These are phyloP conservation scores for Microctenopoma stevenorrisi DNA, from an alignment of 2,797 vertebrate genomes.

Conservation along the genomic window DNA sequence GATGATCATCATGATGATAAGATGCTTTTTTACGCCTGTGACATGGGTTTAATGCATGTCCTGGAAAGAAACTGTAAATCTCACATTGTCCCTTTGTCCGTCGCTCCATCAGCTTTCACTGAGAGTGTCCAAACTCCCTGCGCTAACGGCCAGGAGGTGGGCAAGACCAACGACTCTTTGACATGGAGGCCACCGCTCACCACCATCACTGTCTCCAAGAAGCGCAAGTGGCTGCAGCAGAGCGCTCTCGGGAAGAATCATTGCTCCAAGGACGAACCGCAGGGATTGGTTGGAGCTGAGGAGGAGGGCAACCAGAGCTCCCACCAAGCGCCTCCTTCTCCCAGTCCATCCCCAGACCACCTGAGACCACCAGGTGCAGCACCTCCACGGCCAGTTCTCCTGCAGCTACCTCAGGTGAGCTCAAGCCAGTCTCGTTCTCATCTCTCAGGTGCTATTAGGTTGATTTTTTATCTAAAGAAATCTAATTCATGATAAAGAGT, in stretches of 20 bases:
- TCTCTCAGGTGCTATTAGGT: no score
- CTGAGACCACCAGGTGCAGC: conserved; percentile 61
- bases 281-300: conserved; percentile 67
- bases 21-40: conserved; percentile 6
- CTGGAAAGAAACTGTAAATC: neutral
- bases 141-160: conserved; percentile 81
- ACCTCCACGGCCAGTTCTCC: conserved; percentile 33
- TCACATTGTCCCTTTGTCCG: conserved; percentile 29
- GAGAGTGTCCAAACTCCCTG: conserved; percentile 88
- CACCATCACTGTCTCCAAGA: conserved; percentile 97
- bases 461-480: no score
- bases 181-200: conserved; percentile 80
- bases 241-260: conserved; percentile 80
- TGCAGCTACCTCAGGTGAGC: conserved; percentile 70
- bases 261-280: conserved; percentile 76
- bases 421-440: no score
- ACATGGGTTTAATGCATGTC: neutral
- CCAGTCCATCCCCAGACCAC: conserved; percentile 72
- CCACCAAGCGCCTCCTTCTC: conserved; percentile 48
- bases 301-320: conserved; percentile 65
- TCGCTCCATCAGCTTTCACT: conserved; percentile 84
- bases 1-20: conserved; percentile 17
- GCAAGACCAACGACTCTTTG: conserved; percentile 67
- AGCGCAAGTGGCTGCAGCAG: conserved; percentile 97
- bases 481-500: no score